Evolutionary conservation across 2,888 invertebrate genomes (phyloP).

Genomic region (Buathra laborator): DNA sequence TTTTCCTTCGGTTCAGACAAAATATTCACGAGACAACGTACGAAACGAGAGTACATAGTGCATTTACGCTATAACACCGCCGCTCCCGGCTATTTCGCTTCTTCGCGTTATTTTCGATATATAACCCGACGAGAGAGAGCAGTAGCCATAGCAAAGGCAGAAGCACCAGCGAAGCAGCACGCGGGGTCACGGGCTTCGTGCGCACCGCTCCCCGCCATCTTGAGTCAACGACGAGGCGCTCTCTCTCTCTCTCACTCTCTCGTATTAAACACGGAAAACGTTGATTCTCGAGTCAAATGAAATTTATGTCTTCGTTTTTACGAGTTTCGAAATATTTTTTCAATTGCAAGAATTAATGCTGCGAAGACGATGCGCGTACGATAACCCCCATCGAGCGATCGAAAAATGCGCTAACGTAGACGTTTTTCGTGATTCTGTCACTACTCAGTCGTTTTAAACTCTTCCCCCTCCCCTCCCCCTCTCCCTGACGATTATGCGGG

Average conservation of each 20-base stretch:
- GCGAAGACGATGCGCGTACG: background rate
- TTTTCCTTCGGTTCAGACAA: slow-evolving; percentile 5
- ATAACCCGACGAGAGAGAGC: background rate
- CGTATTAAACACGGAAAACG: background rate
- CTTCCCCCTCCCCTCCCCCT: background rate
- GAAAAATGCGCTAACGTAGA: slow-evolving; percentile 1
- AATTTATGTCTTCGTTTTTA: slow-evolving; percentile 13
- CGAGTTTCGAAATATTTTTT: background rate
- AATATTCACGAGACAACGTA: slow-evolving; percentile 20
- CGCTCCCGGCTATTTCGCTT: slow-evolving; percentile 7
- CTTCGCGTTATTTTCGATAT: slow-evolving; percentile 33
- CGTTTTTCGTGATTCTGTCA: background rate
- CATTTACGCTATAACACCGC: background rate
- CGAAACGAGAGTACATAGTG: slow-evolving; percentile 21
- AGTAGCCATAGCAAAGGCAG: slow-evolving; percentile 57
- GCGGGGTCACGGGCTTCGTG: slow-evolving; percentile 69
- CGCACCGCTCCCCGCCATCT: slow-evolving; percentile 67
- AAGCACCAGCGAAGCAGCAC: slow-evolving; percentile 41
- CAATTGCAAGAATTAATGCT: background rate
- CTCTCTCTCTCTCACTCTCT: slow-evolving; percentile 45
- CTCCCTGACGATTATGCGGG: slow-evolving; percentile 30
- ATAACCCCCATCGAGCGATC: no score
- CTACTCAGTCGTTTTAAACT: background rate
- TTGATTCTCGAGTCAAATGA: slow-evolving; percentile 49
- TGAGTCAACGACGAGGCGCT: slow-evolving; percentile 49